Evolutionary conservation across 2,113 vertebrate species (phyloP), one percentile per base, ranked within the genome.

Genomic region (Cettia cetti): DNA sequence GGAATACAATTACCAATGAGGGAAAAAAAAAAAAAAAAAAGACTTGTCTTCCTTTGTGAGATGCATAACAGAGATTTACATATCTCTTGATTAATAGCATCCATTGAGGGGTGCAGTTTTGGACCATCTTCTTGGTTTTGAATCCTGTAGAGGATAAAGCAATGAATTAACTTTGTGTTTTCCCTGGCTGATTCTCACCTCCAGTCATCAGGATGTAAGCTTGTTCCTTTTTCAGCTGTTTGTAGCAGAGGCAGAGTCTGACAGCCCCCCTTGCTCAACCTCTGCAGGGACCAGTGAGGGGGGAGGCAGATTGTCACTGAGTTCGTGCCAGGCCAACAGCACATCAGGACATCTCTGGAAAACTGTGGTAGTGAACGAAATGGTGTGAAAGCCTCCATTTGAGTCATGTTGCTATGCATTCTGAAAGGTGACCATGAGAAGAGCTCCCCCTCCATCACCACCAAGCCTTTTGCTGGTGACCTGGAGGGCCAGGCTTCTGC

Each of bases 151-250:
- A 53, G 31, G 15, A 64, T 44, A 69, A 72, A 37, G 4, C 9
- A 44, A 15, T 57, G 19, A 42, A 44, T 54, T n/a, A 37, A 53
- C 30, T 80, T 68, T 68, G 17, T 65, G 28, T 42, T 91, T 86
- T 4, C 13, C 19, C 30, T 60, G 39, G 6, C 3, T 71, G 40
- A 17, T 23, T 80, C 31, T 75, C 16, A 17, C 14, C 31, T 71
- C 42, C 20, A 6, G 16, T 61, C 2, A 2, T 1, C 0, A 4
- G 11, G 26, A 31, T 30, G 30, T 24, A n/a, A 57, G 1, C 27
- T 77, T 31, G 11, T 2, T 57, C 3, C 50, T 57, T 56, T 39
- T 40, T 44, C 18, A 23, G 22, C 26, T 65, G 10, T n/a, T 56
- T 50, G 54, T 39, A 88, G 37, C 26, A 60, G 39, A 71, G 60